Conservation (phyloP, 1,140 invertebrate species). For the Heliconius nattereri region DNA sequence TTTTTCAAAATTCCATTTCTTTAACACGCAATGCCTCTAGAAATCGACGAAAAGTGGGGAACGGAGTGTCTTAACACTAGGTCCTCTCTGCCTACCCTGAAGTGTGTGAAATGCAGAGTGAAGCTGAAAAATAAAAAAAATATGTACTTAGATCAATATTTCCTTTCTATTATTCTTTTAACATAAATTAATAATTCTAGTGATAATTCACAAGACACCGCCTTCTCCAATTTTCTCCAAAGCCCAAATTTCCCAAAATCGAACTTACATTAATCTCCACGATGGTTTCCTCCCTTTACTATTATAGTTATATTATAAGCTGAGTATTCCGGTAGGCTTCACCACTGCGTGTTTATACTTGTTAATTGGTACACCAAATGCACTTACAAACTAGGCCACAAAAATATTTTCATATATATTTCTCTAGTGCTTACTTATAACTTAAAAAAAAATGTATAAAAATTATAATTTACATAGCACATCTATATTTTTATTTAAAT, state of each 20-base stretch:
- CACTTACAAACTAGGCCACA: slow-evolving; percentile 9
- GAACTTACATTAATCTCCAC: too few species aligned
- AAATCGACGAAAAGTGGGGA: too few species aligned
- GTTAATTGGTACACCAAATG: slow-evolving; percentile 13
- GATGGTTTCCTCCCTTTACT: not conserved
- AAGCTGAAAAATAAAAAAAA: not conserved
- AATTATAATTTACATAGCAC: not conserved
- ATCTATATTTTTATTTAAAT: not conserved
- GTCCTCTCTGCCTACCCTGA: too few species aligned
- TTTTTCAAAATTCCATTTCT: too few species aligned
- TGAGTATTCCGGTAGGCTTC: not conserved
- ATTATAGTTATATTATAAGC: not conserved
- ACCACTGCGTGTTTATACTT: slow-evolving; percentile 8
- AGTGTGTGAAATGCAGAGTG: too few species aligned
- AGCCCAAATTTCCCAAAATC: too few species aligned
- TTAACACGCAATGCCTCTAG: not conserved
- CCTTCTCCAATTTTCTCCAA: too few species aligned
- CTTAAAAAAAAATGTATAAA: not conserved
- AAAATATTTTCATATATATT: slow-evolving; percentile 10
- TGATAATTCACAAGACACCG: too few species aligned
- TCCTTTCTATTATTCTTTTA: not conserved
- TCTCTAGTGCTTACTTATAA: slow-evolving; percentile 9
- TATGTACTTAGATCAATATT: not conserved
- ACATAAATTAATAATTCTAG: not conserved
- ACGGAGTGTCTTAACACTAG: too few species aligned